Base-by-base conservation (phyloP, 2,797 vertebrate species). In the Botia almorhae region DNA sequence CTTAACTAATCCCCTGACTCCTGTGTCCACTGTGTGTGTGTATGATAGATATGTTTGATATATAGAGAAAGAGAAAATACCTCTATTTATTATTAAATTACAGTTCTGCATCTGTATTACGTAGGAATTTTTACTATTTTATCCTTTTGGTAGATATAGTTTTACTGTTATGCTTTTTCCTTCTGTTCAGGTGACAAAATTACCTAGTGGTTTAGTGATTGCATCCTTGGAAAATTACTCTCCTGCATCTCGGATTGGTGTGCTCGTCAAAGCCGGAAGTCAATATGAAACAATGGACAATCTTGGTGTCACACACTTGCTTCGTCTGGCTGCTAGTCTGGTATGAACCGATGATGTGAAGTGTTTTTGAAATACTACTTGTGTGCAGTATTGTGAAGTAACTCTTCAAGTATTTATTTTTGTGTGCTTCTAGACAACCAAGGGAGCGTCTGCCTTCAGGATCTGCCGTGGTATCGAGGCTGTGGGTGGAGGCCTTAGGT, bases 371-470 rank as follows among this genome's bases (percentile, higher is more conserved):
- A 55, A 7, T 8, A 2, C n/a, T 75, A 29, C 6, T 29, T 16
- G 65, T 36, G 2, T 69, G 33, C 26, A 43, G 65, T 39, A 7
- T 65, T 36, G 2, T 69, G 33, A 21, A 43, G 65, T 39, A 7
- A 69, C 7, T 64, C 7, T 53, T 3, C 56, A 78, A 51, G 46
- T 69, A 51, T 29, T 14, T n/a, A 70, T 29, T 46, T 82, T 21
- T 81, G 17, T 65, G 10, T 77, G 11, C 21, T 71, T 12, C 51
- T 86, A 99, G 98, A 97, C 96, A 14, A 98, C 98, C 71, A 99
- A 99, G 92, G 98, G 98, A 90, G 97, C 96, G 0, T 99, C 98
- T 1, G 92, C 96, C 69, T 99, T 99, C 87, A 96, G 92, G 90
- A 98, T 99, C 88, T 97, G 95, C 72, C 96, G 94, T 56, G 96